Percentiles rank a stretch among this genome's conserved stretches.
Evolutionary conservation across 2,888 invertebrate species (phyloP).

Genomic region (Heliconius aoede): DNA sequence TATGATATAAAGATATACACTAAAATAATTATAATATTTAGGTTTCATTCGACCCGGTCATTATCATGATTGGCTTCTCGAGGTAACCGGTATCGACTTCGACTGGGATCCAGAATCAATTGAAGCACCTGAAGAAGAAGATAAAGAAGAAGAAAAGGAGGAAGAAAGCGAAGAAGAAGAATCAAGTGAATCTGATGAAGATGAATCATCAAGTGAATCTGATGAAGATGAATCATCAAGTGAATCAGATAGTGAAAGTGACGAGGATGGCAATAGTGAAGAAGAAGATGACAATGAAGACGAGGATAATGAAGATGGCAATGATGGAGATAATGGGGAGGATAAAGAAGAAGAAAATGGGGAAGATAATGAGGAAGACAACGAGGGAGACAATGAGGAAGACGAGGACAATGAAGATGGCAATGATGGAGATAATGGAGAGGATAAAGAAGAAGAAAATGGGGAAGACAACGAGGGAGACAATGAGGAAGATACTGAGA

Average conservation of each 20-base stretch:
- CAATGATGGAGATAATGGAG: not conserved
- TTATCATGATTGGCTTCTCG: slow-evolving; percentile 70
- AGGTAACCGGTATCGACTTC: slow-evolving; percentile 69
- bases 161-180: slow-evolving; percentile 7
- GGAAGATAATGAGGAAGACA: not conserved
- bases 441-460: not conserved
- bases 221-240: slow-evolving; percentile 9
- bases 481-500: not conserved
- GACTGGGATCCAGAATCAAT: slow-evolving; percentile 60
- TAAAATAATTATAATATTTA: slow-evolving; percentile 46
- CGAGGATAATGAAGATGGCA: not conserved
- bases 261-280: slow-evolving; percentile 8
- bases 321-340: not conserved
- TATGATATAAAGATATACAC: not conserved
- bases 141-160: not conserved
- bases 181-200: slow-evolving; percentile 9
- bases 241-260: slow-evolving; percentile 6
- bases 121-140: slow-evolving; percentile 27
- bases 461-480: not conserved
- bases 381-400: not conserved
- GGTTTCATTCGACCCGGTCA: slow-evolving; percentile 73
- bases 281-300: not conserved
- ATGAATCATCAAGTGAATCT: not conserved
- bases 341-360: not conserved
- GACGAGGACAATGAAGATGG: not conserved